Base-by-base conservation (phyloP, 2,113 vertebrate species). In the Chelonoidis abingdonii region DNA sequence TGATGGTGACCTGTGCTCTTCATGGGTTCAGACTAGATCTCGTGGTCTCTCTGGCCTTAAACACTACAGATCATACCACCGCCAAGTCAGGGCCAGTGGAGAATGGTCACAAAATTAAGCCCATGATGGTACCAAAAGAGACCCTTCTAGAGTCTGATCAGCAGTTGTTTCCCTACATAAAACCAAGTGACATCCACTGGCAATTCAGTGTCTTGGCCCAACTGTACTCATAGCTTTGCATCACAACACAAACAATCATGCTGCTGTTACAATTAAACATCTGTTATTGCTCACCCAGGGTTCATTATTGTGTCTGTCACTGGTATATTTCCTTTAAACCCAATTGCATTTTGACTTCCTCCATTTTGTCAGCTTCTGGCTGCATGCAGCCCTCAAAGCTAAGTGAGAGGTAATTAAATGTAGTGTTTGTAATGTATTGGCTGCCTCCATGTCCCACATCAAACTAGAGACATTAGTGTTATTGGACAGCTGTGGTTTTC, bases 61-160 rank as follows among this genome's bases (percentile, higher is more conserved):
- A 69, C 62, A 19, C 14, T n/a, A n/a, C n/a, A n/a, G 9, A 69
- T 69, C 62, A n/a, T n/a, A 69, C 1, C 17, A 16, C 31, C n/a
- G 16, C 62, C 35, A n/a, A n/a, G 62, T n/a, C 62, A 69, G 35
- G 62, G 62, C 7, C 16, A 69, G 62, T 69, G 35, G 35, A n/a
- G 16, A 69, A 69, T 69, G 62, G 35, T n/a, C 35, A 31, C 6
- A 69, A 41, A 76, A 25, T 13, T 76, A 24, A 13, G 22, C 38
- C 38, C 38, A 41, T 22, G 69, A 62, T 50, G 0, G 0, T 8
- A 76, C 10, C 9, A 57, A 19, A 5, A 0, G 6, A 47, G 24
- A 5, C 4, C 8, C 53, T 62, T 47, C 65, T 49, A 76, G 52
- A 35, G 17, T 59, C 49, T 16, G 22, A 79, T 93, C 44, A 75